Conservation (phyloP, 2,797 vertebrate genomes). For the Siniperca obscura region DNA sequence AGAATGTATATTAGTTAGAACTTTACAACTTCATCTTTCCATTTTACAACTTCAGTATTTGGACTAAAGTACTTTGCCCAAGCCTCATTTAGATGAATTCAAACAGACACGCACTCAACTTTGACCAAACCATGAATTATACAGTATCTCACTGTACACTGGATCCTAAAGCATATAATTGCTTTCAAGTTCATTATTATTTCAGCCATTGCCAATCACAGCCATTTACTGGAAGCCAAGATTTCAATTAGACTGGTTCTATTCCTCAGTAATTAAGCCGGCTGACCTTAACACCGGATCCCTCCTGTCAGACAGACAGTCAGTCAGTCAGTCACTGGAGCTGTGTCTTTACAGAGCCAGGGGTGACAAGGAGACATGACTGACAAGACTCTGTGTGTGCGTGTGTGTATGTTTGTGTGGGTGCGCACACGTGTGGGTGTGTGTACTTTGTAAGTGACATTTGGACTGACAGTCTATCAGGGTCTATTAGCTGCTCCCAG, state of each 20-base stretch:
- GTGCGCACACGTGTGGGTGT: slow-evolving; percentile 17
- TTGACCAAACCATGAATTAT: slow-evolving; percentile 63
- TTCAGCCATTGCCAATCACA: slow-evolving; percentile 76
- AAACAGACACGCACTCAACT: slow-evolving; percentile 29
- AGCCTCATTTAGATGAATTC: not conserved
- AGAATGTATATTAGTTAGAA: not conserved
- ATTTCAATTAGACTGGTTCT: slow-evolving; percentile 80
- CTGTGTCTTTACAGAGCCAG: slow-evolving; percentile 58
- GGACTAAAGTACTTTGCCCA: not conserved
- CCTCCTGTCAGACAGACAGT: slow-evolving; percentile 69
- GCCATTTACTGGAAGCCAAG: slow-evolving; percentile 73
- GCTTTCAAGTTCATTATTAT: slow-evolving; percentile 74
- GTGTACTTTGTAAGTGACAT: slow-evolving; percentile 70
- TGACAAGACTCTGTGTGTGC: slow-evolving; percentile 63
- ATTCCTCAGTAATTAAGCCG: slow-evolving; percentile 79
- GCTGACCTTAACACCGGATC: slow-evolving; percentile 82
- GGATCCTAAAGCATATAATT: slow-evolving; percentile 61
- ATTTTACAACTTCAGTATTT: slow-evolving; percentile 3
- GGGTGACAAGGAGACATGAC: slow-evolving; percentile 66
- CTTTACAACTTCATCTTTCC: not conserved
- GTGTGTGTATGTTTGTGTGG: slow-evolving; percentile 5
- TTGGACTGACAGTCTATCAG: slow-evolving; percentile 77
- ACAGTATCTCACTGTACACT: slow-evolving; percentile 54
- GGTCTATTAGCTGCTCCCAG: slow-evolving; percentile 81
- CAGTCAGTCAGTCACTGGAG: slow-evolving; percentile 66